These are phyloP conservation scores for Mnemiopsis leidyi DNA, from an alignment of 37 sponge, comb jelly and placozoan genomes.

Conservation along the genomic window DNA sequence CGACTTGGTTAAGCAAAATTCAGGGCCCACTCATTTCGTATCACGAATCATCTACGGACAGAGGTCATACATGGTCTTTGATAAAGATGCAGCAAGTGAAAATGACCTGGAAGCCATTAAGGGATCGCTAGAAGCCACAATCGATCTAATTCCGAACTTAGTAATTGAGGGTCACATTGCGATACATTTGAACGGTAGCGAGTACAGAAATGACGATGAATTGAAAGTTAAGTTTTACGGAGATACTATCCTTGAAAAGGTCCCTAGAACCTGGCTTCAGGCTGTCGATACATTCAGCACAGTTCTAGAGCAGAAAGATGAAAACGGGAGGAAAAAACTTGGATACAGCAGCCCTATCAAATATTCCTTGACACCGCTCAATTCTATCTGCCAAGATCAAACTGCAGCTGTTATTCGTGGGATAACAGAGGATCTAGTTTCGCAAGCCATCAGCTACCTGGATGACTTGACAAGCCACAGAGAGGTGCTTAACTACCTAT, in stretches of 20 bases:
- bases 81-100: background rate
- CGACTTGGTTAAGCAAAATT: background rate
- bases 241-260: slow-evolving; percentile 24
- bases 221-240: slow-evolving; percentile 42
- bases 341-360: background rate
- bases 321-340: background rate
- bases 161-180: background rate
- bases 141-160: background rate
- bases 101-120: background rate
- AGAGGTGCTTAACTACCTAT: background rate
- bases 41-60: slow-evolving; percentile 16
- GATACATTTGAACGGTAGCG: background rate
- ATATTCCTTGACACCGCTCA: slow-evolving; percentile 2
- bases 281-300: background rate
- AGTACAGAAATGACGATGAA: background rate
- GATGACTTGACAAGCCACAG: background rate
- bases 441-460: background rate
- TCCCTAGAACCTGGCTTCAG: slow-evolving; percentile 17
- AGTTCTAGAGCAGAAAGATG: background rate
- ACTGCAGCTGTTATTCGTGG: background rate
- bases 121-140: background rate
- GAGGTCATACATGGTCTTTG: slow-evolving; percentile 4
- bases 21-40: slow-evolving; percentile 42
- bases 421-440: background rate
- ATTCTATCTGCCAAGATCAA: background rate